Conservation (phyloP, 1,140 invertebrate genomes). For the Antheraea pernyi region DNA sequence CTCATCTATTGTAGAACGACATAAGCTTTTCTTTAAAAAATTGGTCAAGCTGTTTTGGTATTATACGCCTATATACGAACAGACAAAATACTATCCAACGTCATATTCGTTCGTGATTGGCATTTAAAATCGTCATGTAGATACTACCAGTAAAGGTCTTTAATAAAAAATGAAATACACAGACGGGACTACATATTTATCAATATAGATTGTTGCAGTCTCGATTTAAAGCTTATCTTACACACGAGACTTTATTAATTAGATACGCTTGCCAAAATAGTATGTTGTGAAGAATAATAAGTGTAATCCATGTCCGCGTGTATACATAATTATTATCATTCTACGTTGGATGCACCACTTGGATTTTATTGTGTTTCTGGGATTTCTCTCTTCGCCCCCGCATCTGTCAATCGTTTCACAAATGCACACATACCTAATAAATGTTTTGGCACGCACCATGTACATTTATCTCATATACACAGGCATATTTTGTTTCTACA, state of each 20-base stretch:
- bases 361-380: slow-evolving; percentile 5
- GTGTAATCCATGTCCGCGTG: not conserved
- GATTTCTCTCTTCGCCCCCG: slow-evolving; percentile 10
- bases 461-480: slow-evolving; percentile 1
- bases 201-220: not conserved
- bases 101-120: no score
- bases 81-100: no score
- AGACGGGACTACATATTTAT: no score
- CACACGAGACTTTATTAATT: not conserved
- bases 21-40: no score
- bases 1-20: no score
- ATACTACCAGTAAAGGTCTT: no score
- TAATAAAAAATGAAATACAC: no score
- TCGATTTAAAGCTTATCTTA: not conserved
- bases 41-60: no score
- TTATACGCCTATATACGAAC: no score
- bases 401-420: slow-evolving; percentile 7
- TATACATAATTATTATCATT: slow-evolving; percentile 5
- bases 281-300: not conserved
- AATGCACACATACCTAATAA: slow-evolving; percentile 8
- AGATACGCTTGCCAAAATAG: not conserved
- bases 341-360: slow-evolving; percentile 4
- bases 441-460: slow-evolving; percentile 9
- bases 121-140: no score
- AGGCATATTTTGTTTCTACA: not conserved